Evolutionary conservation across 1,140 invertebrate genomes (phyloP), one percentile per base, ranked within the genome.

Genomic region (Saxidomus purpurata): DNA sequence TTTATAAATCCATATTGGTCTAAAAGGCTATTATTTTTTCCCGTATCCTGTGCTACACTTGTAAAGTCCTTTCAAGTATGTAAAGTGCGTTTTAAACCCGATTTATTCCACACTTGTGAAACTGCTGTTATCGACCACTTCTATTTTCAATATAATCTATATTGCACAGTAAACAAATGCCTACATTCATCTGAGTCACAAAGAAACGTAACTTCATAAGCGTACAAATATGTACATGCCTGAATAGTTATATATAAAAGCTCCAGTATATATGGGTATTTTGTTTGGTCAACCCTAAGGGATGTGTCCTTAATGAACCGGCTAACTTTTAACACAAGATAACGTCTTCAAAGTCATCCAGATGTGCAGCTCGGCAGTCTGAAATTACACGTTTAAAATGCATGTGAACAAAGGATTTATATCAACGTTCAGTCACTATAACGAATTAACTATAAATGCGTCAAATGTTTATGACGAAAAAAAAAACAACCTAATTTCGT

Each of bases 141-240:
- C 9, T 79, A 52, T 52, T 25, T 55, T 22, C 76, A 79, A 79
- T 36, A 49, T 79, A 79, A 79, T 79, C 47, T 36, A 13, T 79
- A 52, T 52, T 34, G 47, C 55, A 79, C 67, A 19, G 22, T 71
- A 71, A 71, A 71, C 36, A 31, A 52, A 79, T 79, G 55, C 47
- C 31, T 2, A 3, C 1, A 15, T 52, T 36, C 0, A 55, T 34
- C 49, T 52, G 76, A 79, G 76, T 55, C 47, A 79, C 47, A 52
- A 79, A 79, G 49, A n/a, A 77, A 79, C 31, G 76, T 79, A 79
- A 55, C 1, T 38, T 28, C 13, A n/a, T 55, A 25, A n/a, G 11
- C 31, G 76, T 28, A 36, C 76, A 34, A 55, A 71, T 28, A 36
- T 71, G 34, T 79, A 79, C 17, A 52, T 79, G 47, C 9, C 22